These are phyloP conservation scores for Noctua pronuba DNA, from an alignment of 2,888 invertebrate genomes.

Conservation along the genomic window DNA sequence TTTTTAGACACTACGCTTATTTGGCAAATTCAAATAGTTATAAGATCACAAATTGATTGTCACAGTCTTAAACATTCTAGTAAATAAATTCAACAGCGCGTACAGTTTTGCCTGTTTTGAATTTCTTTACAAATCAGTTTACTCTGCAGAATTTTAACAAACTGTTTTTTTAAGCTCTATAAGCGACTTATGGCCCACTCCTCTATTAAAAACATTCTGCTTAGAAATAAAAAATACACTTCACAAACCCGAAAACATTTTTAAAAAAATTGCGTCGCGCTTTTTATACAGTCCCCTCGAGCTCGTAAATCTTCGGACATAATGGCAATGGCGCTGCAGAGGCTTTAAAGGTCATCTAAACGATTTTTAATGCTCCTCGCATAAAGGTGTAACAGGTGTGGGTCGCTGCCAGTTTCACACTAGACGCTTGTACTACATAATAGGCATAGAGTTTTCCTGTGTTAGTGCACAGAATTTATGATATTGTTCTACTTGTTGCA, in stretches of 20 bases:
- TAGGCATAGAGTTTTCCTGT: neutral
- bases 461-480: neutral
- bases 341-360: slow-evolving; percentile 45
- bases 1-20: too few relatives aligned
- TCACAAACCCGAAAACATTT: neutral
- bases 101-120: neutral
- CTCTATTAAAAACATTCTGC: slow-evolving; percentile 1
- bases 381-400: slow-evolving; percentile 57
- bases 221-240: neutral
- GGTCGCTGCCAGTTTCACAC: slow-evolving; percentile 23
- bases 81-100: slow-evolving; percentile 19
- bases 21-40: slow-evolving; percentile 1
- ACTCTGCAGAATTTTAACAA: neutral
- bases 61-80: slow-evolving; percentile 10
- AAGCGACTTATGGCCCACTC: neutral
- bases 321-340: slow-evolving; percentile 42
- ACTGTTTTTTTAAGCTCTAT: neutral
- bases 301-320: slow-evolving; percentile 55
- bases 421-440: slow-evolving; percentile 8
- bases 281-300: slow-evolving; percentile 19
- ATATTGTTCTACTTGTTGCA: slow-evolving; percentile 26
- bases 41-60: slow-evolving; percentile 34
- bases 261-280: neutral
- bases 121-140: neutral
- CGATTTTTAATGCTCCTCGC: slow-evolving; percentile 36